phyloP scores from a whole-genome alignment of 64 coral and sea anemone genomes.

The Montipora cactus region DNA sequence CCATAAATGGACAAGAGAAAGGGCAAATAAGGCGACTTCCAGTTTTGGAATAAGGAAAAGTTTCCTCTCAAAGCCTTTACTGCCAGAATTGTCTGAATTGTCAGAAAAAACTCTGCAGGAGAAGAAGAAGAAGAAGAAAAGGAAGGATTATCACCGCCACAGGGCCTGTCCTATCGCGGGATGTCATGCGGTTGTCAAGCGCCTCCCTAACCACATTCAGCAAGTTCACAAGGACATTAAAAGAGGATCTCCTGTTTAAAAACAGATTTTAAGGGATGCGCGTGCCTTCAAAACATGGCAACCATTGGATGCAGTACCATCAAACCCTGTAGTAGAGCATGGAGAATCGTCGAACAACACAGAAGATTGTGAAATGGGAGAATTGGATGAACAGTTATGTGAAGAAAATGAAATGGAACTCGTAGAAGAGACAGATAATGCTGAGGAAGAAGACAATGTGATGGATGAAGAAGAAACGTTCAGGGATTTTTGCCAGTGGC shows the following conservation, averaged over 20 bases:
- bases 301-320: not conserved
- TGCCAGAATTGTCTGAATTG: not conserved
- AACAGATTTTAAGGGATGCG: not conserved
- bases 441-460: not conserved
- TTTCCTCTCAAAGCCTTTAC: too few relatives aligned
- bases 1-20: too few relatives aligned
- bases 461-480: not conserved
- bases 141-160: not conserved
- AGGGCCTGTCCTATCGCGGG: not conserved
- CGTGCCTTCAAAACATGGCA: not conserved
- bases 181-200: not conserved
- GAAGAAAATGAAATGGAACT: not conserved
- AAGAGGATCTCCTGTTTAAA: not conserved
- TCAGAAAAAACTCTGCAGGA: not conserved
- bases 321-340: not conserved
- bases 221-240: not conserved
- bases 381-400: not conserved
- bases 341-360: not conserved
- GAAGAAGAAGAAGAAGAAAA: not conserved
- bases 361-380: not conserved
- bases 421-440: too few relatives aligned
- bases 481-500: too few relatives aligned
- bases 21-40: too few relatives aligned
- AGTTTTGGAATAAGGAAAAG: too few relatives aligned
- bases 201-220: conserved; percentile 10